Percentiles rank a stretch among this genome's conserved stretches.
Conservation (phyloP, 2,888 invertebrate genomes). For the Endotricha flammealis region DNA sequence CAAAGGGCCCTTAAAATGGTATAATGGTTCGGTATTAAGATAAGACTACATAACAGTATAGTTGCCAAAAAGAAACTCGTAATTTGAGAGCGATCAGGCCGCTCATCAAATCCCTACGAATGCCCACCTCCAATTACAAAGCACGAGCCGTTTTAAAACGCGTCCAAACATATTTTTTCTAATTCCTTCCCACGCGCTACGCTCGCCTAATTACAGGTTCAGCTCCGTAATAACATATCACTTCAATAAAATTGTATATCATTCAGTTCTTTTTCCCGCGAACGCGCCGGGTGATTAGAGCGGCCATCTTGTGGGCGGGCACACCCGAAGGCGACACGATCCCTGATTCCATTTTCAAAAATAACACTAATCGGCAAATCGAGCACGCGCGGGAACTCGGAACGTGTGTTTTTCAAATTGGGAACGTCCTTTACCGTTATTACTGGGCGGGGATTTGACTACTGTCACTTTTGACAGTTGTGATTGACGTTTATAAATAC, state of each 20-base stretch:
- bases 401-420: constrained; percentile 76
- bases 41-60: no score
- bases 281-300: constrained; percentile 69
- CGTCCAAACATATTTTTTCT: constrained; percentile 64
- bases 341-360: constrained; percentile 74
- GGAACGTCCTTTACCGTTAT: constrained; percentile 66
- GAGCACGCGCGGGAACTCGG: constrained; percentile 67
- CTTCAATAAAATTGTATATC: constrained; percentile 77
- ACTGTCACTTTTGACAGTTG: constrained; percentile 72
- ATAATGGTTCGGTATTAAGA: no score
- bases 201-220: constrained; percentile 72
- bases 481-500: constrained; percentile 76
- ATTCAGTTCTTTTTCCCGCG: constrained; percentile 69
- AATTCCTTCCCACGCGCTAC: constrained; percentile 75
- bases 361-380: constrained; percentile 75
- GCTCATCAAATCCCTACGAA: constrained; percentile 37
- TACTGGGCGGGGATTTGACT: constrained; percentile 70
- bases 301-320: constrained; percentile 76
- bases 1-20: no score
- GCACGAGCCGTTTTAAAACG: constrained; percentile 63
- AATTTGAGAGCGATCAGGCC: neutral
- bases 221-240: constrained; percentile 73
- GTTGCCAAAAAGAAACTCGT: no score
- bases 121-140: constrained; percentile 59
- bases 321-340: constrained; percentile 74